These are phyloP conservation scores for Andrena hattorfiana DNA, from an alignment of 2,888 invertebrate genomes.

Conservation along the genomic window DNA sequence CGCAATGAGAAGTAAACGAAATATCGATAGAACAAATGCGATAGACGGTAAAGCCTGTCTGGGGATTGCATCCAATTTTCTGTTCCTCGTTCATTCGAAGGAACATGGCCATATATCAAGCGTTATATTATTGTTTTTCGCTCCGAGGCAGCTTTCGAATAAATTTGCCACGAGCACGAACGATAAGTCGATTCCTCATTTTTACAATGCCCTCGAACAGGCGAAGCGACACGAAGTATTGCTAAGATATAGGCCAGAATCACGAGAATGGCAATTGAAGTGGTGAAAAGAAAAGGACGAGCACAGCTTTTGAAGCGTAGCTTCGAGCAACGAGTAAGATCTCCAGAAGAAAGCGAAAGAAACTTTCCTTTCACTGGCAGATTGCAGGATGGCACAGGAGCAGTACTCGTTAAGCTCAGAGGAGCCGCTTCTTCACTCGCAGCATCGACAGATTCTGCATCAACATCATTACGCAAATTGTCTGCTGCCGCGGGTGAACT, in stretches of 20 bases:
- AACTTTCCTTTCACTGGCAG: not conserved
- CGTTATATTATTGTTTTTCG: not conserved
- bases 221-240: not conserved
- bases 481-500: not conserved
- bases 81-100: constrained; percentile 11
- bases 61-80: constrained; percentile 46
- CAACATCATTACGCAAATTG: not conserved
- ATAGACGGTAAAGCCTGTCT: constrained; percentile 33
- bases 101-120: not conserved
- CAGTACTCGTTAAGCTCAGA: not conserved
- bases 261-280: constrained; percentile 8
- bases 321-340: not conserved
- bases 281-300: not conserved
- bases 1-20: constrained; percentile 40
- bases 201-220: not conserved
- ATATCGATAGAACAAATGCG: constrained; percentile 42
- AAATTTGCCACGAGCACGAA: constrained; percentile 1
- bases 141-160: not conserved
- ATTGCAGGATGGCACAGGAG: not conserved
- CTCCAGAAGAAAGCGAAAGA: not conserved
- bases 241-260: not conserved
- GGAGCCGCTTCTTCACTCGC: no score
- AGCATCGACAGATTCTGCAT: not conserved
- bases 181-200: not conserved
- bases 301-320: not conserved